Evolutionary conservation across 1,140 invertebrate genomes (phyloP), one percentile per base, ranked within the genome.

Genomic region (Coboldia fuscipes): DNA sequence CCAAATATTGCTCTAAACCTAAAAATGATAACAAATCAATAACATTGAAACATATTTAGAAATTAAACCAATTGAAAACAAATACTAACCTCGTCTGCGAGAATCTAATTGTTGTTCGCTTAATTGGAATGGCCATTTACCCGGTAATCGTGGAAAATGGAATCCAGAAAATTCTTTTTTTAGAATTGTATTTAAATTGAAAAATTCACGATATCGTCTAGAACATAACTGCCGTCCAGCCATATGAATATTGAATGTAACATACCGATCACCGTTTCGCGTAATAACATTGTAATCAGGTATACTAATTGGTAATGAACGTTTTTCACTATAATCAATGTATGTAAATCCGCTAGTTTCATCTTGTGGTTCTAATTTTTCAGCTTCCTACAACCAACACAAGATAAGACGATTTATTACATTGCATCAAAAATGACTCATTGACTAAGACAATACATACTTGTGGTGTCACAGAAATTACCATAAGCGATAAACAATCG

Each of bases 191-290:
- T 97, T 83, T 32, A 97, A 56, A 37, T 80, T 78, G 12, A 84
- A 73, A 55, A 97, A 98, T 60, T 98, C 93, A 33, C 89, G 70
- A 54, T 97, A 99, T 24, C 94, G 65, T 30, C 93, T 63, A 20
- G 90, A 96, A 54, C 94, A 97, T 17, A 99, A 61, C 56, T 97
- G 93, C 29, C 93, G 59, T 0, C 93, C 93, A 19, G 94, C 93
- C 92, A 99, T 97, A 54, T 97, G 93, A 38, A 98, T 94, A 55
- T 97, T 97, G 60, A 86, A 99, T 1, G 93, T 88, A 35, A 94
- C 85, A 61, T 80, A 97, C 43, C 80, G 79, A 44, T 97, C 84
- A 15, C 83, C 85, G 49, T 70, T 74, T 43, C 73, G 56, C 61
- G 79, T 68, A 67, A 56, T 40, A 28, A 68, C 72, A 45, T 84